phyloP scores from a whole-genome alignment of 2,797 vertebrate species.

The Molossus alvarezi region DNA sequence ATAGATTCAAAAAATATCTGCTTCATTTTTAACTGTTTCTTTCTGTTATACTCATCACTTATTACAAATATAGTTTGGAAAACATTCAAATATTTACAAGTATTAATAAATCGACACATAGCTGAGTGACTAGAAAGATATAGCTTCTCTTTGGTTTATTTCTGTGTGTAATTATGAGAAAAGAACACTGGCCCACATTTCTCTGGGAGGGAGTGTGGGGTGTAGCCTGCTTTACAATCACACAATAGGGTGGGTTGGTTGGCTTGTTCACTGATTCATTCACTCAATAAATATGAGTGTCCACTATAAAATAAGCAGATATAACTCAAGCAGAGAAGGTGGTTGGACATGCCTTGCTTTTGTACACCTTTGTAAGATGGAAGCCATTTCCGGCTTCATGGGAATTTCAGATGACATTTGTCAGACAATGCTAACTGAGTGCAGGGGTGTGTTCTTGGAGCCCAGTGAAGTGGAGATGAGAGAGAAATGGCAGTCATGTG shows the following conservation, averaged over 20 bases:
- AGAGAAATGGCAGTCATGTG: background rate
- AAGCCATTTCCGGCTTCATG: background rate
- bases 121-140: background rate
- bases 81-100: constrained; percentile 46
- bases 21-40: background rate
- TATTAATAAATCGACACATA: background rate
- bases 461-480: background rate
- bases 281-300: background rate
- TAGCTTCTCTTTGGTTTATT: background rate
- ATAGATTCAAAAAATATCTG: constrained; percentile 12
- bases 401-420: background rate
- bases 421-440: background rate
- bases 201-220: background rate
- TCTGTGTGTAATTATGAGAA: background rate
- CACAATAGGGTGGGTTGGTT: background rate
- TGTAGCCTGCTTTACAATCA: background rate
- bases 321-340: background rate
- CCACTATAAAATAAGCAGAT: background rate
- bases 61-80: constrained; percentile 44
- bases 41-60: background rate
- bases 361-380: background rate
- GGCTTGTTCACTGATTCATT: background rate
- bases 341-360: background rate
- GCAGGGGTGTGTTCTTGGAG: background rate
- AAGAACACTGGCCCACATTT: background rate